Percentiles rank a stretch among this genome's conserved stretches.
phyloP scores from a whole-genome alignment of 1,140 invertebrate genomes.

The Palaemon carinicauda region DNA sequence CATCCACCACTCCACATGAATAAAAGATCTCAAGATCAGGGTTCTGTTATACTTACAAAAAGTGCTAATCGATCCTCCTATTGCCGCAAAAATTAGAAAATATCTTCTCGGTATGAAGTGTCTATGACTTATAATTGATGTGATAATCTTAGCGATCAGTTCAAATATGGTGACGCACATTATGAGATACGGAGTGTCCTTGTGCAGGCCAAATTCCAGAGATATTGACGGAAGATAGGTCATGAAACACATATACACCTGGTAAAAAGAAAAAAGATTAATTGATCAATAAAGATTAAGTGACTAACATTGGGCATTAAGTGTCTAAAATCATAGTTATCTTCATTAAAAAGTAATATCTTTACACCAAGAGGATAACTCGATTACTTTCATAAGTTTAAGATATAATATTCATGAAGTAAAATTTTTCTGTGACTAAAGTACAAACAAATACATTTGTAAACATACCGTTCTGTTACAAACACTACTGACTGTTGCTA shows the following conservation, averaged over 20 bases:
- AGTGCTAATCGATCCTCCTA: neutral
- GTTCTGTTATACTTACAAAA: neutral
- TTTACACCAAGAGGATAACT: no score
- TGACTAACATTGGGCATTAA: no score
- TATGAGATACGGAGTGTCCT: neutral
- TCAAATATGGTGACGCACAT: neutral
- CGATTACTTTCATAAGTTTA: no score
- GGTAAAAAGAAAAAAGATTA: neutral
- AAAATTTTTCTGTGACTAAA: no score
- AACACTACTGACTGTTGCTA: no score
- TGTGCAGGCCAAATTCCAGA: neutral
- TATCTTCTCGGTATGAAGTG: neutral
- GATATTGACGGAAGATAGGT: neutral
- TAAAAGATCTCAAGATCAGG: no score
- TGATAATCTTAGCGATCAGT: neutral
- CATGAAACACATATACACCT: neutral
- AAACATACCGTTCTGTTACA: no score
- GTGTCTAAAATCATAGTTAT: no score
- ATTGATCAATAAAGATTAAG: no score
- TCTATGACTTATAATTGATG: neutral
- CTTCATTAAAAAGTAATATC: no score
- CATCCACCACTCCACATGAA: neutral
- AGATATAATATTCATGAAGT: no score
- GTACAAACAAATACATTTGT: no score
- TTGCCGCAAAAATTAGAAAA: neutral